Percentiles rank a stretch among this genome's conserved stretches.
phyloP scores from a whole-genome alignment of 2,888 invertebrate genomes.

The Limnephilus marmoratus region DNA sequence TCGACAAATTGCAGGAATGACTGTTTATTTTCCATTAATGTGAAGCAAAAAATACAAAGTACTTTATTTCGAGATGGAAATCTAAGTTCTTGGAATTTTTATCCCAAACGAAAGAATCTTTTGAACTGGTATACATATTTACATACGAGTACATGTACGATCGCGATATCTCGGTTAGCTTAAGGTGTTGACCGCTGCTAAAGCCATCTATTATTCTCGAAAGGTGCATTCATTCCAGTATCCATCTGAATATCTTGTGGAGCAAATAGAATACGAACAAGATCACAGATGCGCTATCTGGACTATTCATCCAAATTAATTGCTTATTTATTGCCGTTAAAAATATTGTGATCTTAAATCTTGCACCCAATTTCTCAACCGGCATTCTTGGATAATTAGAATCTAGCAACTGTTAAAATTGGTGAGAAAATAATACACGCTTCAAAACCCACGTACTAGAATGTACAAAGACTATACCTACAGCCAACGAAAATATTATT shows the following conservation, averaged over 20 bases:
- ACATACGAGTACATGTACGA: no score
- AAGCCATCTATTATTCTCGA: slow-evolving; percentile 14
- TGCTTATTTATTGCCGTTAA: slow-evolving; percentile 15
- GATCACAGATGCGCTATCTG: slow-evolving; percentile 6
- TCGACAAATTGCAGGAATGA: no score
- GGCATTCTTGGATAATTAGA: background rate
- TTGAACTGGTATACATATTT: slow-evolving; percentile 8
- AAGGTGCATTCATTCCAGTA: background rate
- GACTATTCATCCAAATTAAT: background rate
- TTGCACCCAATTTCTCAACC: background rate
- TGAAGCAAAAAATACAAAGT: no score
- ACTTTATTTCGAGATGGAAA: background rate
- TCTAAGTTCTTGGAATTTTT: background rate
- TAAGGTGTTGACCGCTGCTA: slow-evolving; percentile 16
- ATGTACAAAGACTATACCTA: background rate
- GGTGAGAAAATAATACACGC: background rate
- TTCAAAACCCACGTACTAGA: background rate
- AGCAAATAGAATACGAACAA: slow-evolving; percentile 28
- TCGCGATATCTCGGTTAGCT: slow-evolving; percentile 30
- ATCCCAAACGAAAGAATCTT: background rate
- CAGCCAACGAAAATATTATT: no score
- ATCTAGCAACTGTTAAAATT: background rate
- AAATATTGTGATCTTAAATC: background rate
- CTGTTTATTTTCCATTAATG: no score
- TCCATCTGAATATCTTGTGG: background rate